Percentiles rank a stretch among this genome's conserved stretches.
Conservation (phyloP, 2,797 vertebrate genomes). For the Zenarchopterus dispar region DNA sequence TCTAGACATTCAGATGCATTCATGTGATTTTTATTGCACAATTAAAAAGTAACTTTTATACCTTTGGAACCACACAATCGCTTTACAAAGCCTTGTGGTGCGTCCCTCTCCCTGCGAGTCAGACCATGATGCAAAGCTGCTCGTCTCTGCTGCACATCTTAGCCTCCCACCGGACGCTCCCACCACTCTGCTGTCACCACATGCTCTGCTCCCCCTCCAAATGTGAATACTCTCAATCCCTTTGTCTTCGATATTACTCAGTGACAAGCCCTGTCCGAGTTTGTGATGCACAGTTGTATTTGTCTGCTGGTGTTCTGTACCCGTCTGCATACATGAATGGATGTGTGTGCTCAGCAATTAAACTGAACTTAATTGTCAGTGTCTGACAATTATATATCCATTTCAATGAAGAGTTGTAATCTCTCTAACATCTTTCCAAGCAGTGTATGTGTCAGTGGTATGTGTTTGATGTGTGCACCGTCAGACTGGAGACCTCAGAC, state of each 20-base stretch:
- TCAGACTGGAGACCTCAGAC: slow-evolving; percentile 17
- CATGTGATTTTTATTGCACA: background rate
- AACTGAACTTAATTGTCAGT: slow-evolving; percentile 28
- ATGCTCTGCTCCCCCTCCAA: slow-evolving; percentile 68
- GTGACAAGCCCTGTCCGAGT: slow-evolving; percentile 25
- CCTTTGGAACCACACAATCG: slow-evolving; percentile 33
- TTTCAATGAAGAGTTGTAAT: slow-evolving; percentile 34
- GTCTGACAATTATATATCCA: slow-evolving; percentile 30
- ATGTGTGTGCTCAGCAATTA: slow-evolving; percentile 35
- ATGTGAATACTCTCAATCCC: slow-evolving; percentile 64
- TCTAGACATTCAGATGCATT: background rate
- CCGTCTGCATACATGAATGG: slow-evolving; percentile 17
- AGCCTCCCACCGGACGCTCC: slow-evolving; percentile 56
- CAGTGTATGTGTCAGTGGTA: background rate
- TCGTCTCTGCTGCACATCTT: slow-evolving; percentile 68
- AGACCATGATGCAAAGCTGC: slow-evolving; percentile 60
- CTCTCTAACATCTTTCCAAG: slow-evolving; percentile 33
- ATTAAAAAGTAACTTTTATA: background rate
- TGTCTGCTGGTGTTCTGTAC: slow-evolving; percentile 9
- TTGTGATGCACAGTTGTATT: background rate
- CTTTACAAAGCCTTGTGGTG: slow-evolving; percentile 39
- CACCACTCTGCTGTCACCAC: slow-evolving; percentile 63
- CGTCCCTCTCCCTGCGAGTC: slow-evolving; percentile 36
- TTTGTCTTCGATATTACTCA: slow-evolving; percentile 42
- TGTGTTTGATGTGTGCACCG: background rate